Base-by-base conservation (phyloP, 2,888 invertebrate genomes). In the Tridacna crocea region DNA sequence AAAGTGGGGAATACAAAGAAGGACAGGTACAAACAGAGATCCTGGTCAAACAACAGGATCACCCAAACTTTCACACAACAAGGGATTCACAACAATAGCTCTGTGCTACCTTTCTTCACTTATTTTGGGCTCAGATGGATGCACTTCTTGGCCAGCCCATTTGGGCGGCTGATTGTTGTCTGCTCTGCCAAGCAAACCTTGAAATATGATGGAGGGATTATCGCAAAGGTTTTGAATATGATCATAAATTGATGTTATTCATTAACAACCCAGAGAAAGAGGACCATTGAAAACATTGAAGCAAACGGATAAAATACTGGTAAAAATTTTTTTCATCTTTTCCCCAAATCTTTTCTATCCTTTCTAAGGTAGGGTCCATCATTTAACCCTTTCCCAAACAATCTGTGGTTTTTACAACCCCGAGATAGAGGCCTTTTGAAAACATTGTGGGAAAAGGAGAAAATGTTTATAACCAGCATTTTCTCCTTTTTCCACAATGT, bases 111-210 rank as follows among this genome's bases (percentile, higher is more conserved):
- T 86, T 80, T 84, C 88, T 72, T 85, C 85, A 46, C 75, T 79
- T 46, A 81, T 19, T 80, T 88, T 88, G n/a, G 85, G 88, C 63
- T 60, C 70, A 15, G 88, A 79, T 26, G 88, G 88, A 66, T 88
- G 85, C 12, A 88, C 82, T 24, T 88, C 88, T 72, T 83, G 83
- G 11, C 84, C 77, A 61, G 77, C 79, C 55, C 84, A 77, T 77
- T 80, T 79, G 0, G 76, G 66, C 19, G 80, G 83, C 55, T 81
- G 72, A 46, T 82, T 79, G n/a, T 76, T 77, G 12, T 73, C 80
- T 26, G 66, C 81, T 72, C 70, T 72, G 1, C 70, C 77, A 51
- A 80, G 70, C 63, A 80, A 74, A 58, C 83, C 83, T 83, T 83
- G n/a, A 77, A 77, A 36, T 36, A 36, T 36, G 55, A 19, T 3